Base-by-base conservation (phyloP, 1,140 invertebrate species). In the Aleiodes sp. region DNA sequence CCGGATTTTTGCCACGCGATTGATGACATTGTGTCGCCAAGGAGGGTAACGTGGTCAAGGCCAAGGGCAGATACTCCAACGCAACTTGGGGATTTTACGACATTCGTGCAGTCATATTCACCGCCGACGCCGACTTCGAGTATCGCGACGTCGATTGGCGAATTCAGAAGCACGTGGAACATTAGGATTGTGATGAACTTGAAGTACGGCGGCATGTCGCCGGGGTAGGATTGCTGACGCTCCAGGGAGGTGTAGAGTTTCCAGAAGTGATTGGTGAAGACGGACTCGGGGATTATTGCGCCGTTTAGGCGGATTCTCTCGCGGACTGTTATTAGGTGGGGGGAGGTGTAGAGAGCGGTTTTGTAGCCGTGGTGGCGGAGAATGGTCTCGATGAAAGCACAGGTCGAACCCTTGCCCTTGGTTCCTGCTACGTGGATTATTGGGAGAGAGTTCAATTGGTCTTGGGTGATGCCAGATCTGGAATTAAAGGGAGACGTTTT, bases 41-140 rank as follows among this genome's bases (percentile, higher is more conserved):
- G 83, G 4, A 99, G 83, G 0, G 86, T 84, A 0, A 90, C 93
- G 81, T 99, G 98, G 82, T 99, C 98, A n/a, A 97, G 76, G 0
- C 94, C 96, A 41, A 99, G 84, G 4, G 94, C 94, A 0, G 96
- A 94, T 28, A 99, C 93, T 65, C 96, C 98, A 75, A 94, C 94
- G 6, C 96, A 94, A 31, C 91, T 86, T 1, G 94, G 93, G 73
- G 91, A 91, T 72, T 89, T 91, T 31, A 99, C 80, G 6, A 99
- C 87, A 88, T 99, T 99, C 1, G 98, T 99, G 73, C 91, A 93
- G 82, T 99, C 98, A 74, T 92, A 92, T 81, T 94, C 90, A 0
- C 98, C 98, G 0, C 98, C 98, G 73, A 99, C 98, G 9, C 98
- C 98, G 46, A 99, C 98, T 88, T 99, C 98, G 6, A 99, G 80